A percentile compares a stretch with the other conserved stretches of the same genome.
phyloP scores from a whole-genome alignment of 1,140 invertebrate species.

The Lysiphlebus fabarum region DNA sequence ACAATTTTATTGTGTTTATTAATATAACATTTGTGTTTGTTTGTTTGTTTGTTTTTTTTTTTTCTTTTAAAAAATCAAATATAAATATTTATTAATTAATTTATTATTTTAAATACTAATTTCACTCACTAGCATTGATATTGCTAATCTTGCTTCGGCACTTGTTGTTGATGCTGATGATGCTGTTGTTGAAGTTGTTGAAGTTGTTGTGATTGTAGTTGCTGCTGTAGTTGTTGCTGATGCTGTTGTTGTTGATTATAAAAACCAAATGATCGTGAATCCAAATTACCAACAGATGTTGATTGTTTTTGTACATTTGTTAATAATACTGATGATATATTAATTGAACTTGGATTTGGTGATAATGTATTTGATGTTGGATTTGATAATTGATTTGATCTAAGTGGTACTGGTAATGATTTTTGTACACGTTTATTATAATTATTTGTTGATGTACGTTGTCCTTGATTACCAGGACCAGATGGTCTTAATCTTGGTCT shows the following conservation, averaged over 20 bases:
- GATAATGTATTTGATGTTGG: conserved; percentile 31
- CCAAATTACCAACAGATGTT: conserved; percentile 19
- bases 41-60: too few species aligned
- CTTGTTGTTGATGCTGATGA: conserved; percentile 1
- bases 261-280: conserved; percentile 50
- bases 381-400: conserved; percentile 38
- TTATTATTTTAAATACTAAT: too few species aligned
- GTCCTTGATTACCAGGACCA: conserved; percentile 62
- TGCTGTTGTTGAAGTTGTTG: conserved; percentile 31
- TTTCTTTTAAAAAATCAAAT: too few species aligned
- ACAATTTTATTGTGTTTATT: too few species aligned
- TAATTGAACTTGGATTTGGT: conserved; percentile 13
- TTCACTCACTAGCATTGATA: too few species aligned
- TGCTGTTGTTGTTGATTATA: conserved; percentile 43
- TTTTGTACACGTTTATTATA: conserved; percentile 43
- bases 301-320: conserved; percentile 8
- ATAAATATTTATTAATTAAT: too few species aligned
- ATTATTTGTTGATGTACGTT: conserved; percentile 54
- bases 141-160: too few species aligned
- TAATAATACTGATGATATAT: conserved; percentile 1
- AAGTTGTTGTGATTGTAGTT: not conserved
- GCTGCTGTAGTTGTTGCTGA: conserved; percentile 3
- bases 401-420: conserved; percentile 49
- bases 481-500: conserved; percentile 67
- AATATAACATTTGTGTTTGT: too few species aligned